phyloP scores from a whole-genome alignment of 2,113 vertebrate species.

The Brienomyrus brachyistius region DNA sequence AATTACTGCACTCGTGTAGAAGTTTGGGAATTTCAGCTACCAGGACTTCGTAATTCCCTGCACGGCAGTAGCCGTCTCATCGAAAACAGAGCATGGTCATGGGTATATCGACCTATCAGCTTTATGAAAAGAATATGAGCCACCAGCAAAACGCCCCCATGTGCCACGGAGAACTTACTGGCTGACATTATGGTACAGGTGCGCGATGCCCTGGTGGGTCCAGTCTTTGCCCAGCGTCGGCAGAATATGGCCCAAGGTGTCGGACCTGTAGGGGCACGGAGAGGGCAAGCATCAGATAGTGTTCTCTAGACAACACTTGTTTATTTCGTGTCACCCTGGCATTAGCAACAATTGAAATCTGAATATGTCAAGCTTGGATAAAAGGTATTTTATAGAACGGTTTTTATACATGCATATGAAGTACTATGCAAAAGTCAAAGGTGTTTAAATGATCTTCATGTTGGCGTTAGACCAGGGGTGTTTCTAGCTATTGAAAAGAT shows the following conservation, averaged over 20 bases:
- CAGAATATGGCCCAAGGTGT: constrained; percentile 91
- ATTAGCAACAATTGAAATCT: background rate
- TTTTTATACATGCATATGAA: background rate
- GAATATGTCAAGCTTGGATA: background rate
- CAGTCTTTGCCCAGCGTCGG: constrained; percentile 95
- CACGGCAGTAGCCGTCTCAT: background rate
- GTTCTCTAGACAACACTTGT: background rate
- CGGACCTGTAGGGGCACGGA: constrained; percentile 66
- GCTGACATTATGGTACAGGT: constrained; percentile 97
- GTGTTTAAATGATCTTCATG: background rate
- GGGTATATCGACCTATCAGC: background rate
- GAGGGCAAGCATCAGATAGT: background rate
- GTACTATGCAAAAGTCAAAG: background rate
- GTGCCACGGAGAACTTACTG: constrained; percentile 66
- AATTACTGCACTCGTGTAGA: background rate
- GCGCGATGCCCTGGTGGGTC: constrained; percentile 94
- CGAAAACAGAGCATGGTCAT: background rate
- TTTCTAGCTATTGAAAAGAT: too few relatives aligned
- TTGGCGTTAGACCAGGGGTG: background rate
- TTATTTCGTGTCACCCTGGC: background rate
- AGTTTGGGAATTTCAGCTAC: too few relatives aligned
- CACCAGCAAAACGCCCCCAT: background rate
- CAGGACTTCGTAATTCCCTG: background rate
- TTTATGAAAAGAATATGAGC: background rate
- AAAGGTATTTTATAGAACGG: background rate